phyloP scores from a whole-genome alignment of 2,113 vertebrate species.

The Paratilapia polleni region DNA sequence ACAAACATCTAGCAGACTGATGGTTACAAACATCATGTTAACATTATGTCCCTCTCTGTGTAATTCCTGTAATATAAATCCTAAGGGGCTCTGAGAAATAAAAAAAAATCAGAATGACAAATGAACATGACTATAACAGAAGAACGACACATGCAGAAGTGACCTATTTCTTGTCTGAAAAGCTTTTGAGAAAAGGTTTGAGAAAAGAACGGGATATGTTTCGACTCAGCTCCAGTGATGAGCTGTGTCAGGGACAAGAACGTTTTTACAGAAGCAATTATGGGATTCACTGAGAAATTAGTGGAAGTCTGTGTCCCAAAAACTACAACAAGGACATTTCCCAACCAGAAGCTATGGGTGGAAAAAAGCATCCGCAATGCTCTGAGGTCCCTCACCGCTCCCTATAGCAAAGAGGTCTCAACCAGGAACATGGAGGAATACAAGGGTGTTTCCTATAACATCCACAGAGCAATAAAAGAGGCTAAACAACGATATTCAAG shows the following conservation, averaged over 20 bases:
- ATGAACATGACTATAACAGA: neutral
- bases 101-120: neutral
- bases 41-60: neutral
- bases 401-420: neutral
- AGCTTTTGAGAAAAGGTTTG: neutral
- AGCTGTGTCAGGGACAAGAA: too few species aligned
- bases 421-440: accelerated
- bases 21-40: neutral
- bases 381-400: neutral
- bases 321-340: neutral
- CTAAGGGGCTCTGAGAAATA: neutral
- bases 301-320: neutral
- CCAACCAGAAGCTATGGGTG: neutral
- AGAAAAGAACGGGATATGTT: neutral
- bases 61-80: neutral
- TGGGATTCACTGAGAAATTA: neutral
- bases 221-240: neutral
- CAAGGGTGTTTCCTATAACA: too few species aligned
- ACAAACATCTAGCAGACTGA: neutral
- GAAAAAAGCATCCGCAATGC: neutral
- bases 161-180: neutral
- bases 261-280: neutral
- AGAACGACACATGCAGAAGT: neutral
- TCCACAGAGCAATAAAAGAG: neutral
- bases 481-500: too few species aligned